Evolutionary conservation across 1,140 invertebrate genomes (phyloP).

Genomic region (Drosophila kurseongensis): DNA sequence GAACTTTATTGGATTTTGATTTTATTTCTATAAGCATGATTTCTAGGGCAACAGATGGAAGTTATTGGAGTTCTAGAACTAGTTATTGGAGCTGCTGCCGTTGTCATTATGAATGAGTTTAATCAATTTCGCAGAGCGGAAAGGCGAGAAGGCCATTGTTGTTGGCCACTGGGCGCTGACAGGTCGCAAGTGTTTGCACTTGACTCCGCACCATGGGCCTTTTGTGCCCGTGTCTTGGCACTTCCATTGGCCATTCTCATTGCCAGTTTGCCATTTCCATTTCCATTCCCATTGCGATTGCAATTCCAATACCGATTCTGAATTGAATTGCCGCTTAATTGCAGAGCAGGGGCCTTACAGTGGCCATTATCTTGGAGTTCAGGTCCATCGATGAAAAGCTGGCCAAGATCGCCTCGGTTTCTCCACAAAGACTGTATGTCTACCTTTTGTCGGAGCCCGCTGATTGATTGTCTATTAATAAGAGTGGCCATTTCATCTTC

Average conservation of each 20-base stretch:
- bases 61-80: slow-evolving; percentile 32
- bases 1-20: too few species aligned
- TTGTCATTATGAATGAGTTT: slow-evolving; percentile 71
- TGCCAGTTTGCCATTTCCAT: not conserved
- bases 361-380: slow-evolving; percentile 49
- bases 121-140: slow-evolving; percentile 67
- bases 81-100: slow-evolving; percentile 20
- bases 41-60: slow-evolving; percentile 19
- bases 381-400: slow-evolving; percentile 11
- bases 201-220: slow-evolving; percentile 50
- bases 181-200: slow-evolving; percentile 66
- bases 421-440: slow-evolving; percentile 21
- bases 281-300: slow-evolving; percentile 7
- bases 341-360: slow-evolving; percentile 44
- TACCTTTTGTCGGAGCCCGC: slow-evolving; percentile 39
- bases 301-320: slow-evolving; percentile 29
- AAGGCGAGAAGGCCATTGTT: slow-evolving; percentile 45
- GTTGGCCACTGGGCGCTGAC: slow-evolving; percentile 20
- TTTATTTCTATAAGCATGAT: not conserved
- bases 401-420: slow-evolving; percentile 23
- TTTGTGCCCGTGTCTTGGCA: slow-evolving; percentile 21
- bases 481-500: slow-evolving; percentile 34
- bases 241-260: slow-evolving; percentile 16
- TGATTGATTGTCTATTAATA: slow-evolving; percentile 70
- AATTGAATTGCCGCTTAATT: slow-evolving; percentile 77